A percentile compares a stretch with the other conserved stretches of the same genome.
These are phyloP conservation scores for Drosophila baimaii DNA, from an alignment of 1,140 invertebrate species.

Conservation along the genomic window DNA sequence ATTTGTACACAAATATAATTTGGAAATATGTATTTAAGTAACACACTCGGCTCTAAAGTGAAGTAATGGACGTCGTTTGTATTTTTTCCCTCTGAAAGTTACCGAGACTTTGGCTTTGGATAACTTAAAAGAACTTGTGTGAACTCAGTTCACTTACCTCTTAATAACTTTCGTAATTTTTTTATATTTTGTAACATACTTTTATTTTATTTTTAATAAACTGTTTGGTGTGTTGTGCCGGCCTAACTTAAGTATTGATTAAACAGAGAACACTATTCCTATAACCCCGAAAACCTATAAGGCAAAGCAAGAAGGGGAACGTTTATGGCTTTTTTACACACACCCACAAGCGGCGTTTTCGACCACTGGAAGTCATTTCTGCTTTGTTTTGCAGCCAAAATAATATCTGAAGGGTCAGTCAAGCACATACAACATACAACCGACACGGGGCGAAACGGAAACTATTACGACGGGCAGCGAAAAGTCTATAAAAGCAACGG, in stretches of 20 bases:
- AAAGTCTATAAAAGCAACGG: conserved; percentile 75
- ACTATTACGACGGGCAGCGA: conserved; percentile 55
- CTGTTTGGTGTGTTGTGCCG: background rate
- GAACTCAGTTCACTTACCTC: background rate
- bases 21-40: conserved; percentile 10
- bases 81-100: background rate
- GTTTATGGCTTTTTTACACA: conserved; percentile 39
- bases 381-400: conserved; percentile 58
- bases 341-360: conserved; percentile 12
- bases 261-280: conserved; percentile 3
- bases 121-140: background rate
- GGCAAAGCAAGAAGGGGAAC: conserved; percentile 5
- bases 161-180: background rate
- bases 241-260: conserved; percentile 30
- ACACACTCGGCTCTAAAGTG: conserved; percentile 1
- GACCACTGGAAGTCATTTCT: conserved; percentile 38
- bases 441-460: conserved; percentile 36
- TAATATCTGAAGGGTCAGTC: conserved; percentile 58
- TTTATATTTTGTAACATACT: background rate
- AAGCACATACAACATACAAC: conserved; percentile 17
- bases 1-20: conserved; percentile 20
- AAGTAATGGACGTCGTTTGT: conserved; percentile 5
- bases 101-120: no score
- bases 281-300: background rate
- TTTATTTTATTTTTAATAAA: background rate